Evolutionary conservation across 2,888 invertebrate genomes (phyloP), one percentile per base, ranked within the genome.

Genomic region (Hyposoter didymator): DNA sequence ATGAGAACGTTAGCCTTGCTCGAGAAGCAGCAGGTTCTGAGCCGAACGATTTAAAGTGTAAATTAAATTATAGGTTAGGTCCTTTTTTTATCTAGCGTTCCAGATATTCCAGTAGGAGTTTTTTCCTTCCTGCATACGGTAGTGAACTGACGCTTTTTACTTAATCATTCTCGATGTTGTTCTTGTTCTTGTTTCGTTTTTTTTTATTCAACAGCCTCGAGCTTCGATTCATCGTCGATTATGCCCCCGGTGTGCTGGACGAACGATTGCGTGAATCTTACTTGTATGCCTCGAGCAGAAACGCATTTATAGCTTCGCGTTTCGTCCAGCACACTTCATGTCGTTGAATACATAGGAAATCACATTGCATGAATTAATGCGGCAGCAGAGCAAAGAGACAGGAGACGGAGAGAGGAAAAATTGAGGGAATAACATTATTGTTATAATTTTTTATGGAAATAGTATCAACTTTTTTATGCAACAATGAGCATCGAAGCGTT

Each of bases 161-260:
- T 66, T 47, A 74, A 72, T 86, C 78, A 82, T 73, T 72, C 86
- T 73, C 47, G 59, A 73, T 76, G 45, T 75, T 73, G n/a, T 72
- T 73, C 32, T 35, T 32, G 6, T 19, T 67, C 22, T 45, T 1
- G n/a, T 22, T 67, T 17, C 47, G 12, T 28, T 43, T 5, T 14
- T 43, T 35, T 32, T 28, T 62, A 32, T 62, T 70, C 32, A 49
- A 12, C 72, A 17, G 43, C 49, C 52, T 59, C 49, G 64, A 22
- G 67, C 74, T 80, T 75, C 66, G 74, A 79, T 84, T 75, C 79
- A 84, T 84, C 75, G 75, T 47, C 75, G 73, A 83, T 83, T 73
- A 78, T 72, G 78, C 78, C 47, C 55, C 73, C 22, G 67, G 78
- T 67, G 72, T 39, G 72, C 78, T 73, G 7, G 49, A 73, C 19